phyloP scores from a whole-genome alignment of 2,888 invertebrate species.

The Lordiphosa fenestrarum region DNA sequence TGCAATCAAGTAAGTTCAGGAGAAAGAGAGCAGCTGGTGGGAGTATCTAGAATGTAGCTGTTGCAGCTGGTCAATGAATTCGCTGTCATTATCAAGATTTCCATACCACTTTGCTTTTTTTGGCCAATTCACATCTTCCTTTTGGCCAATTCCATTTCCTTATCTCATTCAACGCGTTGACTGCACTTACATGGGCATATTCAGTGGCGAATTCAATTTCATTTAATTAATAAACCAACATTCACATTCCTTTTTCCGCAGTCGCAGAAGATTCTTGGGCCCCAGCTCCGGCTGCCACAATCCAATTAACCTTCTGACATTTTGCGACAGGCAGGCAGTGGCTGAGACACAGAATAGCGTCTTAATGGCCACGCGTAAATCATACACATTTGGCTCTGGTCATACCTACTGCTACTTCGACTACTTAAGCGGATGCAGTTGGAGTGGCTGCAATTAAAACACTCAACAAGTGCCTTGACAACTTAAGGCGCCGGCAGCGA shows the following conservation, averaged over 20 bases:
- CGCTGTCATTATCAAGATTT: too few relatives aligned
- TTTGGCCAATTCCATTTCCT: too few relatives aligned
- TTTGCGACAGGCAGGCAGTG: slow-evolving; percentile 51
- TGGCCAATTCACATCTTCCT: too few relatives aligned
- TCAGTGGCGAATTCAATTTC: slow-evolving; percentile 2
- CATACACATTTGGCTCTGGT: slow-evolving; percentile 36
- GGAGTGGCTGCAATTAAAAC: slow-evolving; percentile 37
- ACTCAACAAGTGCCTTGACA: slow-evolving; percentile 34
- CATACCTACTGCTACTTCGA: slow-evolving; percentile 6
- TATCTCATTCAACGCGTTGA: too few relatives aligned
- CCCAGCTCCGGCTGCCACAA: slow-evolving; percentile 55
- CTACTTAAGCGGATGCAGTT: slow-evolving; percentile 34
- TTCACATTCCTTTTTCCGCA: slow-evolving; percentile 25
- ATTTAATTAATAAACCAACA: slow-evolving; percentile 11
- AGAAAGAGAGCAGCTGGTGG: too few relatives aligned
- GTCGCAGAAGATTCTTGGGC: slow-evolving; percentile 27
- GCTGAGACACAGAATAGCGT: slow-evolving; percentile 9
- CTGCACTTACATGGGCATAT: slow-evolving; percentile 1
- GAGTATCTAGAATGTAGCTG: too few relatives aligned
- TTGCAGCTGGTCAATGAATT: too few relatives aligned
- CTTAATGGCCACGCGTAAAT: slow-evolving; percentile 66
- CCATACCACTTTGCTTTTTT: too few relatives aligned
- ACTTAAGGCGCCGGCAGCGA: slow-evolving; percentile 29
- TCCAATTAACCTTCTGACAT: slow-evolving; percentile 70
- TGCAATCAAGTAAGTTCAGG: slow-evolving; percentile 3